Percentiles rank a stretch among this genome's conserved stretches.
phyloP scores from a whole-genome alignment of 2,113 vertebrate species.

The Mobula hypostoma region DNA sequence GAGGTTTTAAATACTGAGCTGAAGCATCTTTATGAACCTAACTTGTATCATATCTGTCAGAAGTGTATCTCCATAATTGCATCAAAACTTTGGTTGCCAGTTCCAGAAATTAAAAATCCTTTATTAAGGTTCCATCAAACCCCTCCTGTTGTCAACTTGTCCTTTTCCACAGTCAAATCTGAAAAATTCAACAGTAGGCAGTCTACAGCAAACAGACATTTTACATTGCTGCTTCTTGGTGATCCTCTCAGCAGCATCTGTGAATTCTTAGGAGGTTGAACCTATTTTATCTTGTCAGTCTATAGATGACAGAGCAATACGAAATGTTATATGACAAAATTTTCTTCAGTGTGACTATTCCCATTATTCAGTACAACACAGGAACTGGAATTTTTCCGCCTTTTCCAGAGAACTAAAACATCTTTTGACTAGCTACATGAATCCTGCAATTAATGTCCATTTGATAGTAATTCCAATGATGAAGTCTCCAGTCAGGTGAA shows the following conservation, averaged over 20 bases:
- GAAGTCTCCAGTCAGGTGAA: neutral
- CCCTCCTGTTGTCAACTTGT: neutral
- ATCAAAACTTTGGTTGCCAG: neutral
- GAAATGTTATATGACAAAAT: neutral
- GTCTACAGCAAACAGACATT: neutral
- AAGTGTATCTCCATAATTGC: neutral
- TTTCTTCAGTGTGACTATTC: neutral
- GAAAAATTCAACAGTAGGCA: neutral
- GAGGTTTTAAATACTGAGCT: neutral
- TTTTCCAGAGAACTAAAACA: neutral
- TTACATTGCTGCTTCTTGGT: neutral
- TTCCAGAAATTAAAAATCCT: neutral
- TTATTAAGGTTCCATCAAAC: neutral
- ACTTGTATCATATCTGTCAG: neutral
- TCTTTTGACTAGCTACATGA: neutral
- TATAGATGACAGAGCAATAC: neutral
- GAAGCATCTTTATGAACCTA: conserved; percentile 1
- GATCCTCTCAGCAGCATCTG: neutral
- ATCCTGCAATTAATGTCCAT: neutral
- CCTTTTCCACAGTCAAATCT: neutral
- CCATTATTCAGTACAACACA: too few species aligned
- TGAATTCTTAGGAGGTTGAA: neutral
- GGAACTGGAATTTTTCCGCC: neutral
- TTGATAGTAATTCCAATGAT: neutral
- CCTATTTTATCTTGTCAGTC: neutral